Conservation (phyloP, 2,113 vertebrate species). For the Cairina moschata region DNA sequence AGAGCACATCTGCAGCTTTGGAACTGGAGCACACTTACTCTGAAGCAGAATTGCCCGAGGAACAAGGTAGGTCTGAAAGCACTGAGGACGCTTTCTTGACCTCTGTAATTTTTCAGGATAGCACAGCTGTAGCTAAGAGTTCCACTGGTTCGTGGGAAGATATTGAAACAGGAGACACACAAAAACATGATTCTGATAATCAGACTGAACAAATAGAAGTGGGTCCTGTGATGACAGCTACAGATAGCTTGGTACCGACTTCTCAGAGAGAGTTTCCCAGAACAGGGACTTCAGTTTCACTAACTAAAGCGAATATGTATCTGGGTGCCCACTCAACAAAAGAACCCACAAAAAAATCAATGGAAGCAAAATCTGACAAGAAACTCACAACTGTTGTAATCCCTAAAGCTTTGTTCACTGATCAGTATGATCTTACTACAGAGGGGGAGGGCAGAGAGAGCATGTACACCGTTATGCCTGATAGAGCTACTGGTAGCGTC, state of each 20-base stretch:
- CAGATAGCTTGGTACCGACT: constrained; percentile 46
- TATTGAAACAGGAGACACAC: constrained; percentile 7
- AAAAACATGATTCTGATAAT: constrained; percentile 59
- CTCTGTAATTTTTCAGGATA: constrained; percentile 66
- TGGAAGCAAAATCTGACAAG: constrained; percentile 73
- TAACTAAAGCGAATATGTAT: constrained; percentile 22
- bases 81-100: constrained; percentile 66
- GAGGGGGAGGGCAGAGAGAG: constrained; percentile 50
- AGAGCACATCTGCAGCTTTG: constrained; percentile 35
- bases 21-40: constrained; percentile 60
- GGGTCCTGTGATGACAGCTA: constrained; percentile 71
- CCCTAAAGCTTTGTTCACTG: constrained; percentile 50
- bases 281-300: constrained; percentile 52
- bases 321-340: constrained; percentile 38
- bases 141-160: constrained; percentile 52
- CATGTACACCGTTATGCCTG: background rate
- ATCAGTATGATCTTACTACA: constrained; percentile 10
- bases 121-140: constrained; percentile 51
- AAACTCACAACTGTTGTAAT: constrained; percentile 60
- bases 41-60: constrained; percentile 54
- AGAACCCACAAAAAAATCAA: constrained; percentile 54
- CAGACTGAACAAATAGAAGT: constrained; percentile 81
- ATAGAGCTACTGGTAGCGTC: constrained; percentile 8
- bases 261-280: constrained; percentile 40
- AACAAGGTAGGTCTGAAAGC: constrained; percentile 70